Conservation (phyloP, 2,113 vertebrate genomes). For the Tragelaphus buxtoni region DNA sequence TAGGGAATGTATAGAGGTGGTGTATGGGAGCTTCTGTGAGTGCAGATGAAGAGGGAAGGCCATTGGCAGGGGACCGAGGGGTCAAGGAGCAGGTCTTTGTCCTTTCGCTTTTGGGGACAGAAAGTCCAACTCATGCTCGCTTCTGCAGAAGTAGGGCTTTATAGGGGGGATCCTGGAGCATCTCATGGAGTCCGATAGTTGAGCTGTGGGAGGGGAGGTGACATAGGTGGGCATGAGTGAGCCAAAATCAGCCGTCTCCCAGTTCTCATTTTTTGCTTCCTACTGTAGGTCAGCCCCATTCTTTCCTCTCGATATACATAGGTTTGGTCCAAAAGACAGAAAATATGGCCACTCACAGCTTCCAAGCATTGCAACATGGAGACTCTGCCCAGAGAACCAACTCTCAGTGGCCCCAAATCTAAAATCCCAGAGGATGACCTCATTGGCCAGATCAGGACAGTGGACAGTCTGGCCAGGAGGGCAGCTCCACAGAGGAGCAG, state of each 20-base stretch:
- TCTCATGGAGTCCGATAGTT: background rate
- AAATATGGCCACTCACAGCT: background rate
- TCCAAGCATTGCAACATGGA: background rate
- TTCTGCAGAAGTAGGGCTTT: background rate
- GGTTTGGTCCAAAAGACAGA: background rate
- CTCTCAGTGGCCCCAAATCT: background rate
- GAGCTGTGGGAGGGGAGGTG: background rate
- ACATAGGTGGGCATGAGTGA: background rate
- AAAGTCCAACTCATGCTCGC: background rate
- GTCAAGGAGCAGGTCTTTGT: background rate
- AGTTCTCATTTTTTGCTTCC: background rate
- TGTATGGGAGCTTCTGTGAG: background rate
- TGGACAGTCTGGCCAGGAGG: background rate
- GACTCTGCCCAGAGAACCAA: background rate
- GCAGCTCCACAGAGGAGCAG: background rate
- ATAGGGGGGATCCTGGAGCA: background rate
- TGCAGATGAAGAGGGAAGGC: background rate
- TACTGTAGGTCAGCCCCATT: background rate
- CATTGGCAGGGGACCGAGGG: background rate
- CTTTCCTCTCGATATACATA: background rate
- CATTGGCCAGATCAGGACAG: too few species aligned
- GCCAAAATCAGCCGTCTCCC: background rate
- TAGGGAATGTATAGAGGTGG: background rate
- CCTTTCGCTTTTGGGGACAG: background rate
- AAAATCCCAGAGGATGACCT: background rate